These are phyloP conservation scores for Perca schrenkii DNA, from an alignment of 2,113 vertebrate species.

Conservation along the genomic window DNA sequence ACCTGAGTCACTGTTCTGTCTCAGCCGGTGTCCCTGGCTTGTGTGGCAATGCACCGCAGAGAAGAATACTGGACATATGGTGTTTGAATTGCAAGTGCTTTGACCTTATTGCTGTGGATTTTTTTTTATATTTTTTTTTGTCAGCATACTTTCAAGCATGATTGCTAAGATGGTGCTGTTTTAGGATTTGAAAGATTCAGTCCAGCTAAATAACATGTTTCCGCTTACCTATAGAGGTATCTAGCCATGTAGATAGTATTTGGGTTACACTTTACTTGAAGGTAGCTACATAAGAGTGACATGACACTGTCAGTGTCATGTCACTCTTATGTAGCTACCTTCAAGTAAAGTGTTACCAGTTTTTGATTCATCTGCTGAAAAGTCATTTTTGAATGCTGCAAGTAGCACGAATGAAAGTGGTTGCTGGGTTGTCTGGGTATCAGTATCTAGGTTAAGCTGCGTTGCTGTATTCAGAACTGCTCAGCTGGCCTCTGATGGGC, in stretches of 20 bases:
- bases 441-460: no score
- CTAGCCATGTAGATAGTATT: neutral
- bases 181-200: constrained; percentile 4
- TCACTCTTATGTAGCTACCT: no score
- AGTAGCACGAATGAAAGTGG: neutral
- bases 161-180: neutral
- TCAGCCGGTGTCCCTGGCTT: constrained; percentile 14
- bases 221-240: neutral
- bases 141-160: neutral
- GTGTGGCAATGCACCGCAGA: neutral
- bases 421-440: neutral
- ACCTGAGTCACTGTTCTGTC: constrained; percentile 7
- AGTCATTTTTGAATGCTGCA: no score
- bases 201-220: neutral
- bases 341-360: no score
- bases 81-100: constrained; percentile 24
- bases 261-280: no score
- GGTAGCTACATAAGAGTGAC: no score
- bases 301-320: no score
- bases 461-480: neutral
- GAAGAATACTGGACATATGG: constrained; percentile 1
- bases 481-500: neutral
- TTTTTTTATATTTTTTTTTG: no score
- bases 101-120: constrained; percentile 1
- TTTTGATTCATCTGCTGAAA: neutral